Conservation (phyloP, 2,888 invertebrate species). For the Ochropleura leucogaster region DNA sequence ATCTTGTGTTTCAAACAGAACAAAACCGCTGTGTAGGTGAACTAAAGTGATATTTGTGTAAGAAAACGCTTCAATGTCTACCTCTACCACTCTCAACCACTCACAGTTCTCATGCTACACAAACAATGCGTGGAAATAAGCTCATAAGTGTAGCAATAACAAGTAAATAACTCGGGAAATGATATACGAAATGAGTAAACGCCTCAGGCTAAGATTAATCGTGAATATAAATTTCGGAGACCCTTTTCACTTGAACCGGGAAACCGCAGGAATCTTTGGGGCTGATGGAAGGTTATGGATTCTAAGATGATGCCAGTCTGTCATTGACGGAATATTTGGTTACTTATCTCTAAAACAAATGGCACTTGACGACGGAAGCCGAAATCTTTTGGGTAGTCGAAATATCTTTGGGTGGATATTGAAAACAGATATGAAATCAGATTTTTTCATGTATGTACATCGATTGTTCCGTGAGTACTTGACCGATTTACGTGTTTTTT, state of each 20-base stretch:
- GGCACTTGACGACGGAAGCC: background rate
- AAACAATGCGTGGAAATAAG: slow-evolving; percentile 41
- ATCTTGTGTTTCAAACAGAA: background rate
- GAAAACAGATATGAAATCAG: background rate
- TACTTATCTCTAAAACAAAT: slow-evolving; percentile 23
- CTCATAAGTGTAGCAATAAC: slow-evolving; percentile 37
- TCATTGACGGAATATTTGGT: slow-evolving; percentile 28
- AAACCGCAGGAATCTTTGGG: slow-evolving; percentile 13
- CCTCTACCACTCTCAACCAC: background rate
- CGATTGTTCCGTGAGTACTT: no score
- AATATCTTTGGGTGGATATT: background rate
- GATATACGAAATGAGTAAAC: slow-evolving; percentile 35
- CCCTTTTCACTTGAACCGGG: slow-evolving; percentile 43
- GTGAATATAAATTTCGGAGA: slow-evolving; percentile 45
- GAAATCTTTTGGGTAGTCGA: background rate
- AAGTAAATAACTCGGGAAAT: slow-evolving; percentile 40
- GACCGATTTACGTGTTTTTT: no score
- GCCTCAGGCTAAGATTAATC: slow-evolving; percentile 44
- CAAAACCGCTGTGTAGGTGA: background rate
- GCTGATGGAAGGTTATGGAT: slow-evolving; percentile 35
- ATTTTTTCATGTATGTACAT: background rate
- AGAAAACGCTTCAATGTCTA: slow-evolving; percentile 10
- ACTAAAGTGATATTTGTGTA: slow-evolving; percentile 9
- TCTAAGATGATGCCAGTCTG: slow-evolving; percentile 6
- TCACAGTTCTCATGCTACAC: slow-evolving; percentile 3